These are phyloP conservation scores for Synanthedon myopaeformis DNA, from an alignment of 2,888 invertebrate genomes.

Conservation along the genomic window DNA sequence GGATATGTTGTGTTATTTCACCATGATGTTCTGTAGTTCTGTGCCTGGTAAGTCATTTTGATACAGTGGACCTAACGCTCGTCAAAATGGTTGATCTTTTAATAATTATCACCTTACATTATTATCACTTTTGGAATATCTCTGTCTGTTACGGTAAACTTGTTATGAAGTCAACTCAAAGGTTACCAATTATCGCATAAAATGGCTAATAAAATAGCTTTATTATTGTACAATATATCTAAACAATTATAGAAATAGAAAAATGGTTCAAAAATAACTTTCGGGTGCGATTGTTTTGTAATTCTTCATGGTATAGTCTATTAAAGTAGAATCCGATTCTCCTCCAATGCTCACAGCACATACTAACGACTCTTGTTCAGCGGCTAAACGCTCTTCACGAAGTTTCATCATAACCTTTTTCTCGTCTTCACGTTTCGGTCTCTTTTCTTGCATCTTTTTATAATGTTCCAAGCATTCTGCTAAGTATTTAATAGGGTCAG, in stretches of 20 bases:
- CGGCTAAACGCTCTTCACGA: neutral
- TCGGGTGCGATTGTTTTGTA: neutral
- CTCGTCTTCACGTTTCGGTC: conserved; percentile 4
- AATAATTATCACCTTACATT: neutral
- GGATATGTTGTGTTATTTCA: too few species aligned
- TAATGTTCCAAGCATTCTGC: conserved; percentile 15
- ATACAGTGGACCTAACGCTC: neutral
- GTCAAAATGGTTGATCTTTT: neutral
- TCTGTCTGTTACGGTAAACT: too few species aligned
- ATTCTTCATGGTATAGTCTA: neutral
- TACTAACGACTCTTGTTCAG: neutral
- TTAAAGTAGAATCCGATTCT: neutral
- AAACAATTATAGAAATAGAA: too few species aligned
- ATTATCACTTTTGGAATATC: too few species aligned
- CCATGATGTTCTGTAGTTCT: too few species aligned
- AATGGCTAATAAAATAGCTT: too few species aligned
- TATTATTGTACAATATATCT: too few species aligned
- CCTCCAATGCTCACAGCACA: neutral
- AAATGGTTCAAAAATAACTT: neutral
- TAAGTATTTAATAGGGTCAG: conserved; percentile 25
- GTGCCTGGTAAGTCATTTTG: too few species aligned
- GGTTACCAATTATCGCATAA: too few species aligned
- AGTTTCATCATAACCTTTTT: neutral
- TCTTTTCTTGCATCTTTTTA: conserved; percentile 8
- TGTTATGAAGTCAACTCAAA: too few species aligned